Conservation (phyloP, 2,888 invertebrate genomes). For the Thymelicus lineola region DNA sequence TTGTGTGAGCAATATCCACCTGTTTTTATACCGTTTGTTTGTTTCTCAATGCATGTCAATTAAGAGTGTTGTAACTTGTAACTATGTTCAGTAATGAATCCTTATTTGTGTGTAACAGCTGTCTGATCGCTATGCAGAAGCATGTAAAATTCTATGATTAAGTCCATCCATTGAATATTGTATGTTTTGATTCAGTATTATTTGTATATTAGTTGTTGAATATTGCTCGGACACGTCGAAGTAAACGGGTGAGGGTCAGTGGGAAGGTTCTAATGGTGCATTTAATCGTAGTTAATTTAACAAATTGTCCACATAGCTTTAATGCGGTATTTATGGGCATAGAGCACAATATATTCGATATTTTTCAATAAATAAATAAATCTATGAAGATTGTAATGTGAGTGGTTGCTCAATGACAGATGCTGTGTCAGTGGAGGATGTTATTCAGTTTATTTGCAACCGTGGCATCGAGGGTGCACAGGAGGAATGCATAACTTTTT, state of each 20-base stretch:
- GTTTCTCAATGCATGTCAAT: conserved; percentile 68
- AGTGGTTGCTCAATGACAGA: conserved; percentile 74
- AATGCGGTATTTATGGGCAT: conserved; percentile 69
- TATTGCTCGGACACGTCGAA: conserved; percentile 65
- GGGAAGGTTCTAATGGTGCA: conserved; percentile 76
- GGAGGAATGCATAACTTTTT: conserved; percentile 62
- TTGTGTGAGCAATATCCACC: conserved; percentile 71
- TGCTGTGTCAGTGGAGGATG: conserved; percentile 46
- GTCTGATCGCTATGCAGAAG: conserved; percentile 2
- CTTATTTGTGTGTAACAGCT: conserved; percentile 5
- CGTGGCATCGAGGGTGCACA: conserved; percentile 71
- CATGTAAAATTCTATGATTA: conserved; percentile 37
- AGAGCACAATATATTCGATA: conserved; percentile 74
- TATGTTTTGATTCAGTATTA: conserved; percentile 64
- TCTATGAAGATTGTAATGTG: conserved; percentile 50
- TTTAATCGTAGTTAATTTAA: conserved; percentile 81
- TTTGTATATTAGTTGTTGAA: conserved; percentile 52
- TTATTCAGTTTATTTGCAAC: conserved; percentile 60
- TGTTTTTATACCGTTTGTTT: conserved; percentile 38
- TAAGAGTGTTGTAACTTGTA: conserved; percentile 48
- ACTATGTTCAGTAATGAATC: conserved; percentile 16
- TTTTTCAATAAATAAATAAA: conserved; percentile 61
- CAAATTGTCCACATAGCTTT: conserved; percentile 79
- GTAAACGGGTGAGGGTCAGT: conserved; percentile 57
- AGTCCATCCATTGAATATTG: conserved; percentile 60